Base-by-base conservation (phyloP, 1,140 invertebrate species). In the Drosophila azteca region DNA sequence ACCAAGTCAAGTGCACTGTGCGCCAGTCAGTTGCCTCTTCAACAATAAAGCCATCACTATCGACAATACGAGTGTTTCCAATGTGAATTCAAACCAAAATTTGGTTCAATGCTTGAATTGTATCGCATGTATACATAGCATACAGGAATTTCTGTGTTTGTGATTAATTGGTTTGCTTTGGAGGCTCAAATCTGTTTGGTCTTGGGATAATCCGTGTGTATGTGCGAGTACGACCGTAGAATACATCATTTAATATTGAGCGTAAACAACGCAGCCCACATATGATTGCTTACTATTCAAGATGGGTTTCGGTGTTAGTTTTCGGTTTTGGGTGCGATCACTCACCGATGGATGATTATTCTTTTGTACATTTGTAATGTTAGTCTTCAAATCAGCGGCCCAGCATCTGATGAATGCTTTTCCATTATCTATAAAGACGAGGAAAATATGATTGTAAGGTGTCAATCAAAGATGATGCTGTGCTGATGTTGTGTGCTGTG, bases 1-100 rank as follows among this genome's bases (percentile, higher is more conserved):
- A 13, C 35, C 35, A 11, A 39, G 61, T 57, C 61, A 75, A 75
- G 71, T 75, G 53, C 71, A 59, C 57, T 49, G 45, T 57, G 64
- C 35, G 35, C 3, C 35, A 39, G 35, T 13, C 35, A 39, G 35
- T 39, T 39, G 63, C 59, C 73, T 74, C 83, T 87, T 82, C 69
- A 85, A 85, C 69, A 88, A 85, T 87, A 66, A 87, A 87, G 82
- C 81, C 78, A 85, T 85, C 81, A 85, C 77, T 39, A 81, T 71
- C 61, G 61, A 75, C 71, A 45, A 67, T 26, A 62, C 48, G 53
- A 73, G 66, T 87, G 57, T 65, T 68, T 87, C 66, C 65, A 87
- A 81, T 87, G 64, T 64, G 74, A 69, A 79, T 73, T 65, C 29
- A 41, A 64, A 64, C 58, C 15, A 49, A 64, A 63, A 77, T 87